Evolutionary conservation across 2,888 invertebrate species (phyloP).

Genomic region (Dryadula phaetusa): DNA sequence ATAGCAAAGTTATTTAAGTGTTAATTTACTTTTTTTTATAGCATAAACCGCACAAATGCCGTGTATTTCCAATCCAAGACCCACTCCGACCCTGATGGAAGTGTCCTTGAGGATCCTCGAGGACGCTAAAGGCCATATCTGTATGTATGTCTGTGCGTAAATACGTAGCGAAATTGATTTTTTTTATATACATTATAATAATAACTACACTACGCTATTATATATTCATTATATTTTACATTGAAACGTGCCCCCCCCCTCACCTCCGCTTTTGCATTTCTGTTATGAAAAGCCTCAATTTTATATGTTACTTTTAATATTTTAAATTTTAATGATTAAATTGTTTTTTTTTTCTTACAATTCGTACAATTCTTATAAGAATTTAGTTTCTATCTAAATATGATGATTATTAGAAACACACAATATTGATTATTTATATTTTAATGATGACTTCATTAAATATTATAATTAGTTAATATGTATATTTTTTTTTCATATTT

Average conservation of each 20-base stretch:
- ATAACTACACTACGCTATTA: constrained; percentile 41
- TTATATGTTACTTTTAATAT: constrained; percentile 1
- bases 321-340: not conserved
- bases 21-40: constrained; percentile 1
- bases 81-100: not conserved
- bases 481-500: not conserved
- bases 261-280: not conserved
- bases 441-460: not conserved
- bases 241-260: not conserved
- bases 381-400: constrained; percentile 6
- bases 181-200: constrained; percentile 51
- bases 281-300: not conserved
- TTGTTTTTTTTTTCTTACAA: not conserved
- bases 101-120: not conserved
- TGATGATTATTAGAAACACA: not conserved
- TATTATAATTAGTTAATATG: not conserved
- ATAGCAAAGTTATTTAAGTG: constrained; percentile 1
- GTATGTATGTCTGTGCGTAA: constrained; percentile 55
- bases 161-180: constrained; percentile 48
- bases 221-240: constrained; percentile 45
- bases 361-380: not conserved
- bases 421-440: constrained; percentile 6
- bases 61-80: not conserved
- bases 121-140: constrained; percentile 50
- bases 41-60: constrained; percentile 9